These are phyloP conservation scores for Nasonia vitripennis DNA, from an alignment of 1,140 invertebrate species.

Conservation along the genomic window DNA sequence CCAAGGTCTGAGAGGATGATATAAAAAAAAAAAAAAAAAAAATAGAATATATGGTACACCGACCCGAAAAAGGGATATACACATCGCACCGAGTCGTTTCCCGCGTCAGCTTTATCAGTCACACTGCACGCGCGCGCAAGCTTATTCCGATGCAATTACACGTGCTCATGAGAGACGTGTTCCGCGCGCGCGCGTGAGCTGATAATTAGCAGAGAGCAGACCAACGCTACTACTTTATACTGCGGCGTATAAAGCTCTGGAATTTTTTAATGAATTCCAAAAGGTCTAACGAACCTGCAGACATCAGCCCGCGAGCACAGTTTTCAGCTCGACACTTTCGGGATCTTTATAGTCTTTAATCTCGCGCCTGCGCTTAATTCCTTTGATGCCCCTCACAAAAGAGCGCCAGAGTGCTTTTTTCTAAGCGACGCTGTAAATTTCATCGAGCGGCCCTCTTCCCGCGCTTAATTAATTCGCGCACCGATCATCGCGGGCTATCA, in stretches of 20 bases:
- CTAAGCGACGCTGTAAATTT: slow-evolving; percentile 18
- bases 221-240: too few relatives aligned
- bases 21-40: too few relatives aligned
- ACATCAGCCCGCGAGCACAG: slow-evolving; percentile 14
- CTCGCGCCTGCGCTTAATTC: not conserved
- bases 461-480: not conserved
- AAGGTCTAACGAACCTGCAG: slow-evolving; percentile 53
- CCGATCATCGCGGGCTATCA: not conserved
- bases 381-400: slow-evolving; percentile 26
- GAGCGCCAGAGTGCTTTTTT: slow-evolving; percentile 19
- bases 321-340: slow-evolving; percentile 35
- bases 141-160: too few relatives aligned
- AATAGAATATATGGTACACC: too few relatives aligned
- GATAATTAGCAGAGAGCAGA: not conserved
- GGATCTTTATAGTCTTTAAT: slow-evolving; percentile 46
- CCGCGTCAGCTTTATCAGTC: too few relatives aligned
- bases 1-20: too few relatives aligned
- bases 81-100: too few relatives aligned
- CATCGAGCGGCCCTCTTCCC: not conserved
- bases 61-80: too few relatives aligned
- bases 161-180: too few relatives aligned
- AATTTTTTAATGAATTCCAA: slow-evolving; percentile 53
- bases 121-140: too few relatives aligned
- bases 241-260: not conserved
- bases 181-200: too few relatives aligned